Conservation (phyloP, 2,888 invertebrate species). For the Adineta ricciae region DNA sequence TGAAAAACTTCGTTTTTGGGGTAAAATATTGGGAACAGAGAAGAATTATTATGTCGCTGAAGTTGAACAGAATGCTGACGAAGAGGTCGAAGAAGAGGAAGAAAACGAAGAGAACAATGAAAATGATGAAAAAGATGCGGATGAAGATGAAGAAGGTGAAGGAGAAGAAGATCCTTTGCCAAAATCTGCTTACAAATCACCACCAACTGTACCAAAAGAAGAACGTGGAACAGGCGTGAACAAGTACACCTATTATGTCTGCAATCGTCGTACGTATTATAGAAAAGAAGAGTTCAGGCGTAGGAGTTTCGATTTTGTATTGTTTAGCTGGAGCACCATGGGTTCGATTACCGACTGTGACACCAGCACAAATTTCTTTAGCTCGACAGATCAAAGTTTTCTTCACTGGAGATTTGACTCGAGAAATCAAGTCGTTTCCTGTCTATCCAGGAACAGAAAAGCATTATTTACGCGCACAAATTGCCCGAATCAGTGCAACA, state of each 20-base stretch:
- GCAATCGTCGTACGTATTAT: conserved; percentile 56
- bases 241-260: conserved; percentile 69
- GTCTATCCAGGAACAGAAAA: conserved; percentile 70
- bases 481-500: conserved; percentile 70
- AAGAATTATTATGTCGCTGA: conserved; percentile 73
- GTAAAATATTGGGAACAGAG: conserved; percentile 69
- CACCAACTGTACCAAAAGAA: conserved; percentile 62
- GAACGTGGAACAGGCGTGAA: conserved; percentile 68
- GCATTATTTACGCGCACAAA: conserved; percentile 71
- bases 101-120: conserved; percentile 44
- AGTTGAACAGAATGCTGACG: conserved; percentile 63
- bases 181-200: conserved; percentile 56
- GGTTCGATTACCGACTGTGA: conserved; percentile 68
- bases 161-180: conserved; percentile 54
- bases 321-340: conserved; percentile 61
- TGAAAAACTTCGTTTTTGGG: conserved; percentile 63
- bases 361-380: conserved; percentile 65
- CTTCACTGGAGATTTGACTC: conserved; percentile 69
- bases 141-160: conserved; percentile 45
- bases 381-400: conserved; percentile 64
- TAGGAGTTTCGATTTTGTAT: too few species aligned
- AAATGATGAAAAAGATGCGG: conserved; percentile 39
- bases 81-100: conserved; percentile 56
- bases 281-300: neutral
- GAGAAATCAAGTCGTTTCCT: conserved; percentile 64